Base-by-base conservation (phyloP, 2,113 vertebrate genomes). In the Carassius carassius region DNA sequence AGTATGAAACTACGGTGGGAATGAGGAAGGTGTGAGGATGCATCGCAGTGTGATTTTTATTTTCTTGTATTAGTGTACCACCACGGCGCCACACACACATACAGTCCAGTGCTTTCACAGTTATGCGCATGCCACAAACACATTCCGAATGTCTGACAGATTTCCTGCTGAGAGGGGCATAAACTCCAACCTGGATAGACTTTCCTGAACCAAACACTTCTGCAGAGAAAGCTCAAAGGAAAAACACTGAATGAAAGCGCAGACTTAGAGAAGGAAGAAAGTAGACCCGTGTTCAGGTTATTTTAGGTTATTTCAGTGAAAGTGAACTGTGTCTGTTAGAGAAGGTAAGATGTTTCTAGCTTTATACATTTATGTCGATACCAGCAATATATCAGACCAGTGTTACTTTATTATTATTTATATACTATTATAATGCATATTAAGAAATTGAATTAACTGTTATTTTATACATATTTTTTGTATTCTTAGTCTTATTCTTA, bases 21-120 rank as follows among this genome's bases (percentile, higher is more conserved):
- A 94, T 92, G 91, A 93, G 90, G 90, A 95, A 94, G 92, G 94
- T 94, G 94, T 92, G 93, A 95, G 94, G 92, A 94, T 90, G 93
- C 92, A 93, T 93, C 87, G 85, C 91, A 92, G 93, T 92, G 91
- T 94, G 91, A 92, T 11, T 29, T 19, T 32, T 91, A 93, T 23
- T 65, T 62, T 78, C 93, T 95, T 93, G 91, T 94, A 94, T 94
- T 93, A 93, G 93, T 89, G 90, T 91, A 90, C 92, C 91, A 90
- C 87, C 88, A 90, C 23, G 77, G 85, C 84, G 88, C 89, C 25
- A 6, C 58, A 84, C 73, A 63, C 37, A 81, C 44, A 79, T 32
- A 83, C 86, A 81, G 56, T 23, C 62, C 73, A 32, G 56, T 75
- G 73, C 76, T 73, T 65, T 85, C 78, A 81, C 78, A 81, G 79